phyloP scores from a whole-genome alignment of 2,797 vertebrate genomes.

The Trematocara caparti region DNA sequence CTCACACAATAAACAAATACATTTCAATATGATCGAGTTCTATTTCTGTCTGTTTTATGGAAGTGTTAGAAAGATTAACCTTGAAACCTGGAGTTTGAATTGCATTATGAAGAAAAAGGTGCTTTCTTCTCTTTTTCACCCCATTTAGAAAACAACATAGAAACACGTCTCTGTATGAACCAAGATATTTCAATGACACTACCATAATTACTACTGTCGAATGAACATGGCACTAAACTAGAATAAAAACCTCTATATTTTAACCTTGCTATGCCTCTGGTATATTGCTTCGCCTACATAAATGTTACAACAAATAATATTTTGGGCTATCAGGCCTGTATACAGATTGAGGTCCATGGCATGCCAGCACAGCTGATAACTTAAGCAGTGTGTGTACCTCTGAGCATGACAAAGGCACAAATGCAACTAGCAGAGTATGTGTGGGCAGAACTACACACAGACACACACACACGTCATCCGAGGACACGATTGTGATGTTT shows the following conservation, averaged over 20 bases:
- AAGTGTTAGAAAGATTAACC: not conserved
- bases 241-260: not conserved
- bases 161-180: not conserved
- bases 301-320: not conserved
- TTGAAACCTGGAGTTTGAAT: not conserved
- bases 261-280: not conserved
- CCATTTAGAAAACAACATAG: not conserved
- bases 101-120: not conserved
- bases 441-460: not conserved
- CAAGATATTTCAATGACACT: not conserved
- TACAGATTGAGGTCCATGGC: not conserved
- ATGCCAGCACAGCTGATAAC: not conserved
- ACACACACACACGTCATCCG: not conserved
- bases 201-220: not conserved
- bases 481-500: constrained; percentile 43
- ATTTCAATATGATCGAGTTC: not conserved
- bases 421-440: not conserved
- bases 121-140: not conserved
- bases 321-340: not conserved
- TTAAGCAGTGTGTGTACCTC: not conserved
- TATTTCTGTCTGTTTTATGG: not conserved
- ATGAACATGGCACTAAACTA: not conserved
- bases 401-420: not conserved
- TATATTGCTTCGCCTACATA: not conserved
- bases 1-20: not conserved